Evolutionary conservation across 2,113 vertebrate species (phyloP).

Genomic region (Pseudonaja textilis): DNA sequence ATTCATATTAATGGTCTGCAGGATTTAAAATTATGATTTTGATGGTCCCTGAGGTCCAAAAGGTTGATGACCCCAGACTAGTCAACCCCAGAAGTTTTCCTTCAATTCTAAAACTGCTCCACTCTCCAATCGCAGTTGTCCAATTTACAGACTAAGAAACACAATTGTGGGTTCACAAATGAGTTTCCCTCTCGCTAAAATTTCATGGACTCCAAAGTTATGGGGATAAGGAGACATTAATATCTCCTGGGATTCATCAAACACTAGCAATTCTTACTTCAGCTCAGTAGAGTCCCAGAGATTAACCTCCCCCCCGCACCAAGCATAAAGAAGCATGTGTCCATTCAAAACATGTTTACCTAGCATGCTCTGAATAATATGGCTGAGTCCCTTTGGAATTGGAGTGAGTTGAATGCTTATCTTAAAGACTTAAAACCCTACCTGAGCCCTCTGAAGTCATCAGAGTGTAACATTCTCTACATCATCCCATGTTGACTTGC

Average conservation of each 20-base stretch:
- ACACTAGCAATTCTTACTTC: not conserved
- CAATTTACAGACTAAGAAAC: not conserved
- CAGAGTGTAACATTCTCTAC: too few relatives aligned
- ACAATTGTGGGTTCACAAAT: not conserved
- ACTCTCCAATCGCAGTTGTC: not conserved
- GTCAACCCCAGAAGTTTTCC: not conserved
- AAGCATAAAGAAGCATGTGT: fast-evolving
- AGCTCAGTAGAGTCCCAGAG: not conserved
- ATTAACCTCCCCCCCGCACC: too few relatives aligned
- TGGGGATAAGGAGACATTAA: not conserved
- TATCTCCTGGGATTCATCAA: not conserved
- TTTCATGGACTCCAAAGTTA: not conserved
- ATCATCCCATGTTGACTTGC: not conserved
- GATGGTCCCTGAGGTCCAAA: too few relatives aligned
- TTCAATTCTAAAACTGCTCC: not conserved
- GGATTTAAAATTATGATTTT: too few relatives aligned
- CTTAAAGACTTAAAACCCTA: not conserved
- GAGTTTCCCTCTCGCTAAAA: not conserved
- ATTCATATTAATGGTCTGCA: too few relatives aligned
- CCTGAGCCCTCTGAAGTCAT: not conserved
- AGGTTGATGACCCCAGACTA: not conserved
- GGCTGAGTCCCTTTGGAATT: too few relatives aligned
- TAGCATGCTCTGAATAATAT: too few relatives aligned
- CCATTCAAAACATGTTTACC: too few relatives aligned
- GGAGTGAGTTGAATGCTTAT: not conserved